Conservation (phyloP, 1,140 invertebrate genomes). For the Ceratitis capitata region DNA sequence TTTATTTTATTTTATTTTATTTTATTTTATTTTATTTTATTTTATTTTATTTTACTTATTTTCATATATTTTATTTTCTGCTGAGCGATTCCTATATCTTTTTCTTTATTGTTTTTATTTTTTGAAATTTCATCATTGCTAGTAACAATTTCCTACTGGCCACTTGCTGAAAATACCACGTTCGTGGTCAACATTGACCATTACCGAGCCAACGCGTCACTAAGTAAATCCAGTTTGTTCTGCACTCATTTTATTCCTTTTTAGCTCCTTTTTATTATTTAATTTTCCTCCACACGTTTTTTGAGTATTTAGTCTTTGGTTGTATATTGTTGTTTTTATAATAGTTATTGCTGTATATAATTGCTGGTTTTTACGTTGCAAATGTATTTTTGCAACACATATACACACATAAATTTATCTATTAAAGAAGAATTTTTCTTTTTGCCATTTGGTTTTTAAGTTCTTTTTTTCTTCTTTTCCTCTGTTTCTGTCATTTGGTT, state of each 20-base stretch:
- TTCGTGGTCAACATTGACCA: background rate
- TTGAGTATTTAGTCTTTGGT: background rate
- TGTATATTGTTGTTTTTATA: constrained; percentile 9
- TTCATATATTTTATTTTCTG: no score
- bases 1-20: no score
- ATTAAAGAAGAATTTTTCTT: background rate
- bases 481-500: background rate
- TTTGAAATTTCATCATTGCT: no score
- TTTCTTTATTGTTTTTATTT: background rate
- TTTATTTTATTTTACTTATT: no score
- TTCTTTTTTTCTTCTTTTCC: background rate
- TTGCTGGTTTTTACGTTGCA: constrained; percentile 1
- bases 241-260: background rate
- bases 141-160: background rate
- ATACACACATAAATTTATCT: no score
- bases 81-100: background rate
- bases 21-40: no score
- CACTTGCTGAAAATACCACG: background rate
- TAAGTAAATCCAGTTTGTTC: constrained; percentile 8
- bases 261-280: constrained; percentile 9
- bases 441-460: background rate
- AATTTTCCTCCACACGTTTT: background rate
- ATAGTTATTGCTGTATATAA: constrained; percentile 23
- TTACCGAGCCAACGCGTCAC: background rate
- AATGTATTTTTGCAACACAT: background rate